Conservation (phyloP, 2,797 vertebrate species). For the Sebastiscus tertius region DNA sequence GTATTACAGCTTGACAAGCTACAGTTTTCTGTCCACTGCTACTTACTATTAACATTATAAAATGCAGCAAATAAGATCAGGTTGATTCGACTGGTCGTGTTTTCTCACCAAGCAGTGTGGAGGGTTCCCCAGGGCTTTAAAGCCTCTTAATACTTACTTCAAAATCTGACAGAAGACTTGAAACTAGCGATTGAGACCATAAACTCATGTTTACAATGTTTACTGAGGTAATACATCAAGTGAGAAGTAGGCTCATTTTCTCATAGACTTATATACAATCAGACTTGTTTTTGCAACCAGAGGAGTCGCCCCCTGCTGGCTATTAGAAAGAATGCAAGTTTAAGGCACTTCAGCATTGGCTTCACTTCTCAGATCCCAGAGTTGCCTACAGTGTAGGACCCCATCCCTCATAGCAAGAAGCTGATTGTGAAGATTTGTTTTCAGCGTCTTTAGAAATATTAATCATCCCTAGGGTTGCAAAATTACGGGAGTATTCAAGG, state of each 20-base stretch:
- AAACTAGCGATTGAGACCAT: too few relatives aligned
- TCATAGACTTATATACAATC: too few relatives aligned
- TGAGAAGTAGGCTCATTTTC: too few relatives aligned
- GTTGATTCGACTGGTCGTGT: conserved; percentile 1
- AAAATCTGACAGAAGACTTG: neutral
- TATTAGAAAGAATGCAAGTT: too few relatives aligned
- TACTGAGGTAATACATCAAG: too few relatives aligned
- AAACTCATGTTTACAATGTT: too few relatives aligned
- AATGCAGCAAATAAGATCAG: conserved; percentile 19
- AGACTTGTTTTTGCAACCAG: too few relatives aligned
- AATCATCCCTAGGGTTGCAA: neutral
- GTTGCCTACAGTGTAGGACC: too few relatives aligned
- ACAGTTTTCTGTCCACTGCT: conserved; percentile 45
- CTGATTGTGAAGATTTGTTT: neutral
- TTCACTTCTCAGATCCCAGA: too few relatives aligned
- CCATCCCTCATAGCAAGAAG: neutral
- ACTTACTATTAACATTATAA: conserved; percentile 25
- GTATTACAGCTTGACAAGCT: conserved; percentile 40
- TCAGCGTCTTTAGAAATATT: neutral
- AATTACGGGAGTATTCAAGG: neutral
- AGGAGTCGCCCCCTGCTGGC: too few relatives aligned
- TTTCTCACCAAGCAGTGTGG: neutral
- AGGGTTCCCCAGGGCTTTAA: neutral
- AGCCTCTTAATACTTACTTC: neutral
- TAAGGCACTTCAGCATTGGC: too few relatives aligned